A percentile compares a stretch with the other conserved stretches of the same genome.
Evolutionary conservation across 1,140 invertebrate species (phyloP).

Genomic region (Neelides sp.): DNA sequence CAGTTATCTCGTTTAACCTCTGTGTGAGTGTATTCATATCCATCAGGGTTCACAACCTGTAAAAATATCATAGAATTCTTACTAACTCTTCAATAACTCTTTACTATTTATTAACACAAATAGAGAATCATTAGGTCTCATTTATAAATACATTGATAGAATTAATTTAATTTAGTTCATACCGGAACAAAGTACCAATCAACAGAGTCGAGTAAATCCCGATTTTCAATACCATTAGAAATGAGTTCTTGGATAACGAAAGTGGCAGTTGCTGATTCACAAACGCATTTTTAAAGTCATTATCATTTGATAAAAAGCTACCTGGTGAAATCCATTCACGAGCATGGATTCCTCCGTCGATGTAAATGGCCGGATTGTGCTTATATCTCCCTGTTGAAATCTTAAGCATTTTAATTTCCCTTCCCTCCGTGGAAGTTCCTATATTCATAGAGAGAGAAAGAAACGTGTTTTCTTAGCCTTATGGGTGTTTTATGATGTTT

Average conservation of each 20-base stretch:
- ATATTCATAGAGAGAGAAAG: constrained; percentile 50
- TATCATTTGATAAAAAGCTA: too few species aligned
- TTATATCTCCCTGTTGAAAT: constrained; percentile 35
- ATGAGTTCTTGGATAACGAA: constrained; percentile 68
- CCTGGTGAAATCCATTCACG: constrained; percentile 80
- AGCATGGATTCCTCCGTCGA: constrained; percentile 68
- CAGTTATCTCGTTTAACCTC: constrained; percentile 19
- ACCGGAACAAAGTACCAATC: constrained; percentile 62
- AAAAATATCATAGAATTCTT: neutral
- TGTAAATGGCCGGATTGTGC: constrained; percentile 36
- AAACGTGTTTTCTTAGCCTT: too few species aligned
- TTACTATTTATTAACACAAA: too few species aligned
- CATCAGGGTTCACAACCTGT: neutral
- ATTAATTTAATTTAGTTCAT: neutral
- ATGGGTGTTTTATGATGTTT: too few species aligned
- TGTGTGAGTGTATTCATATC: constrained; percentile 64
- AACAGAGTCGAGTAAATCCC: constrained; percentile 52
- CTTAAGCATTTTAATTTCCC: constrained; percentile 56
- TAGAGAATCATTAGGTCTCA: neutral
- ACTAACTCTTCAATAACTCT: too few species aligned
- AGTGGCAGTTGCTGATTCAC: constrained; percentile 64
- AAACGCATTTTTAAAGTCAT: too few species aligned
- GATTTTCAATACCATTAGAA: constrained; percentile 52
- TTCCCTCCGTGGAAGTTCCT: constrained; percentile 59
- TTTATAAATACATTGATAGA: neutral